Evolutionary conservation across 2,797 vertebrate genomes (phyloP), one percentile per base, ranked within the genome.

Genomic region (Lophius americanus): DNA sequence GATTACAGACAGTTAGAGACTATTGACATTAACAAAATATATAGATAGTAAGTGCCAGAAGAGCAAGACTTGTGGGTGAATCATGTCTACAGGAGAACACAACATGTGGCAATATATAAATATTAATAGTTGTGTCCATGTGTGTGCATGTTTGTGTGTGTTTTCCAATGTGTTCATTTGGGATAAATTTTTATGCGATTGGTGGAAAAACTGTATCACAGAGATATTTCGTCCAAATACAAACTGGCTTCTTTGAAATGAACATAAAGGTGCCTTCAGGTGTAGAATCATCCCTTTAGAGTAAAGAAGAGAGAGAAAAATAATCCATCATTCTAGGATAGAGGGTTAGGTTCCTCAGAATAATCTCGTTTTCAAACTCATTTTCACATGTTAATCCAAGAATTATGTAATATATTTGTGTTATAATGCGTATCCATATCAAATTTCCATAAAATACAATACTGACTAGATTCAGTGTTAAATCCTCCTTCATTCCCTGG

Each of bases 21-120:
- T 70, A 84, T 76, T 90, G 81, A 80, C 79, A 83, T 89, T 86
- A 35, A 79, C 53, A 47, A 66, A 79, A 70, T 56, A 66, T 60
- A 67, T 33, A 52, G 43, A 70, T 63, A 69, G 68, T 66, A 70
- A 82, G 48, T 58, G 60, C 61, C 51, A 51, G 69, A 76, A 75
- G 36, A 73, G 60, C 63, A 73, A 46, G 61, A 79, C 49, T 23
- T 3, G 48, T 38, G 44, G 59, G 39, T 82, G 79, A 87, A 60
- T 88, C 78, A 84, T 72, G 56, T 51, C 51, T 51, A 62, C 10
- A 67, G 56, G 37, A 64, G 64, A 82, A 42, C 56, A 73, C 54
- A 78, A 53, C 57, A 58, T 64, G 75, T 58, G 80, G 59, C 50
- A 68, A 64, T 64, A 68, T 63, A 81, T 56, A 75, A 65, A 76